Base-by-base conservation (phyloP, 1,140 invertebrate genomes). In the Triops cancriformis region DNA sequence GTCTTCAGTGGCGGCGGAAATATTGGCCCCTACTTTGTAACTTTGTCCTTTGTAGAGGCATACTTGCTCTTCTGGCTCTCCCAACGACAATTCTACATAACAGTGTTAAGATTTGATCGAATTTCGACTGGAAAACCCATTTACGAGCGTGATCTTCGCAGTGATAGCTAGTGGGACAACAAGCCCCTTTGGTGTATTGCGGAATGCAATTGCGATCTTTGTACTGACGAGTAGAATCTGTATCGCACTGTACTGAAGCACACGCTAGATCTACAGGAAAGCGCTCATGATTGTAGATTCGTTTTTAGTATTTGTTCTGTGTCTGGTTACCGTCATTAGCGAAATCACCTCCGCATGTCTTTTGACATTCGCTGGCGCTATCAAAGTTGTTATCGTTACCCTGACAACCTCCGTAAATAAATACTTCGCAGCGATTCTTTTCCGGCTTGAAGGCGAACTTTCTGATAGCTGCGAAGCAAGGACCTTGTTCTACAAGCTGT, bases 311-410 rank as follows among this genome's bases (percentile, higher is more conserved):
- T 5, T 31, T 41, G 64, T 73, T 73, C 28, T 42, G 43, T 18
- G 75, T 74, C 26, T 76, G 18, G 41, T 5, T 73, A 76, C 64
- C 45, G 12, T 75, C 64, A 1, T 74, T 78, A 37, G 37, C 23
- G 7, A 37, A 73, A n/a, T 81, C 79, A 64, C 81, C 81, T 14
- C 81, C 81, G 77, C 81, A 82, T 26, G 78, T 74, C 11, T 77
- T 64, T 73, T 81, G 76, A 77, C 84, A 85, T 26, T 82, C 80
- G 26, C 82, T 80, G 9, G 77, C 64, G 37, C 77, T 82, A 14
- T 76, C 45, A 79, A 85, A 85, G 73, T 81, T 81, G 75, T 85
- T 85, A 5, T 79, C 80, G 78, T 85, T 85, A 10, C 83, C 84
- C 4, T 82, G 80, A 78, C 84, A 85, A 4, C 85, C 84, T 64